A percentile compares a stretch with the other conserved stretches of the same genome.
Conservation (phyloP, 2,113 vertebrate genomes). For the Paralichthys olivaceus region DNA sequence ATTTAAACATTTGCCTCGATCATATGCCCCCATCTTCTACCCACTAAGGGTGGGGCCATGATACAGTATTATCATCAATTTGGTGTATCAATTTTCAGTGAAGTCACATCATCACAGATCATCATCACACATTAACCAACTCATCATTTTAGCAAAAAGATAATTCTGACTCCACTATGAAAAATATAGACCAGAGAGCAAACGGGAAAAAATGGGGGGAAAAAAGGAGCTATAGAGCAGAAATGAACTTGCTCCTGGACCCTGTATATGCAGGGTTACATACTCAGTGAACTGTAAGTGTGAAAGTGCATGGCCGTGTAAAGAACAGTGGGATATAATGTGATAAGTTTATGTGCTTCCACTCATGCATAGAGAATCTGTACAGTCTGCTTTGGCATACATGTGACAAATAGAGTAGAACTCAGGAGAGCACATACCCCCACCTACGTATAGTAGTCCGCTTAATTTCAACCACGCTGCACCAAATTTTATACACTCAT, state of each 20-base stretch:
- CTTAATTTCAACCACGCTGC: too few species aligned
- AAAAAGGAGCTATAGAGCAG: too few species aligned
- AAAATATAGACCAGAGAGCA: too few species aligned
- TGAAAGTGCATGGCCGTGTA: background rate
- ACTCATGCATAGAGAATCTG: background rate
- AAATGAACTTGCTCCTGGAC: too few species aligned
- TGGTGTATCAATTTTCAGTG: background rate
- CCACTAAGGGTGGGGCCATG: background rate
- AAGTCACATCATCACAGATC: background rate
- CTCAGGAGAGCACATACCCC: too few species aligned
- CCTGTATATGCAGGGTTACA: too few species aligned
- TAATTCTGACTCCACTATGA: too few species aligned
- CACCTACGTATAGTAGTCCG: background rate
- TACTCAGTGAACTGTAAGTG: too few species aligned
- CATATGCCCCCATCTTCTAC: background rate
- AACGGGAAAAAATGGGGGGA: too few species aligned
- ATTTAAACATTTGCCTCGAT: background rate
- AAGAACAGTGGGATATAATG: background rate
- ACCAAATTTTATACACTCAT: background rate
- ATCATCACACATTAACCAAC: too few species aligned
- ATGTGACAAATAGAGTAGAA: too few species aligned
- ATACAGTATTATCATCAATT: background rate
- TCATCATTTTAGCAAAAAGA: too few species aligned
- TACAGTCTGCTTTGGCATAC: background rate
- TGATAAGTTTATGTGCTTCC: background rate